Conservation (phyloP, 30 jellyfish, hydroid and myxozoan species). For the Kudoa iwatai region DNA sequence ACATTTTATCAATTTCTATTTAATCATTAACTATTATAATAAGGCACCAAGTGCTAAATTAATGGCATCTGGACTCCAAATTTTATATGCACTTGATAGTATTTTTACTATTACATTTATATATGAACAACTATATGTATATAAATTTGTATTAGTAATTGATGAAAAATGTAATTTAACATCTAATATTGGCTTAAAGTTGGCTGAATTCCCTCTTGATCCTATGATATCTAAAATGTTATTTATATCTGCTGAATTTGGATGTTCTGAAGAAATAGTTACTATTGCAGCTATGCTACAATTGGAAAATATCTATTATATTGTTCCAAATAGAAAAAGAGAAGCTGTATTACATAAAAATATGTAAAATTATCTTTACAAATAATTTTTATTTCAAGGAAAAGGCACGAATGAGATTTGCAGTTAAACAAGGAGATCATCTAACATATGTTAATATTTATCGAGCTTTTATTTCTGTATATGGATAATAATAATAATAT, state of each 20-base stretch:
- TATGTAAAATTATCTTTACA: no score
- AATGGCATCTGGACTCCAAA: slow-evolving; percentile 66
- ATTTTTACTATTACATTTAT: no score
- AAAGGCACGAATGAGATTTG: slow-evolving; percentile 21
- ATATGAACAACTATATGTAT: no score
- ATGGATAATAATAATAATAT: no score
- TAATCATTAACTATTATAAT: not conserved
- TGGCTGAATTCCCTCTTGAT: slow-evolving; percentile 85
- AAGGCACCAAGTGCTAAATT: slow-evolving; percentile 77
- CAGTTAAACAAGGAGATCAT: slow-evolving; percentile 84
- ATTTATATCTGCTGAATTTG: slow-evolving; percentile 30
- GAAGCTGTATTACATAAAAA: slow-evolving; percentile 7
- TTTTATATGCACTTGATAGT: slow-evolving; percentile 50
- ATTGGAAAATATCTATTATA: slow-evolving; percentile 19
- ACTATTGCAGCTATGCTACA: slow-evolving; percentile 80
- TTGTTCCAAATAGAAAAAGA: slow-evolving; percentile 11
- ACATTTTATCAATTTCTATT: no score
- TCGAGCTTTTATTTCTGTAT: slow-evolving; percentile 30
- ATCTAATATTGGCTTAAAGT: slow-evolving; percentile 40
- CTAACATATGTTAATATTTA: slow-evolving; percentile 40
- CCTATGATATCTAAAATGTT: slow-evolving; percentile 80
- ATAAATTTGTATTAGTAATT: slow-evolving; percentile 9
- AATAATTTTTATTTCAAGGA: slow-evolving; percentile 9
- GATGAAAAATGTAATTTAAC: slow-evolving; percentile 23
- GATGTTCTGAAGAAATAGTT: slow-evolving; percentile 71